Conservation (phyloP, 2,888 invertebrate genomes). For the Odontomyia ornata region DNA sequence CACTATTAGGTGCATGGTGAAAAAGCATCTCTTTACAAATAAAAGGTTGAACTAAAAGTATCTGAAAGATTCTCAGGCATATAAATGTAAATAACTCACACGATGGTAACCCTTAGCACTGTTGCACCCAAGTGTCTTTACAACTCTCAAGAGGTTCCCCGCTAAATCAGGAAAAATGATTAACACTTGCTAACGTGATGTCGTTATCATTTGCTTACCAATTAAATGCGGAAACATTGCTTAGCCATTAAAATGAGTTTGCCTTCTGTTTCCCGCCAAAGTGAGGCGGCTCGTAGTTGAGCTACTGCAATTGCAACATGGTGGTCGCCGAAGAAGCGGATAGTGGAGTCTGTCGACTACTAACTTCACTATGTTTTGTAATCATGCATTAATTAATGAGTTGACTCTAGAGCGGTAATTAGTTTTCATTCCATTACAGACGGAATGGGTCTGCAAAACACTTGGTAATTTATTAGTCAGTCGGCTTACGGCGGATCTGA, state of each 20-base stretch:
- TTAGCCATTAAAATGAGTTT: conserved; percentile 36
- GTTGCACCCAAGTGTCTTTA: not conserved
- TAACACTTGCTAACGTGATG: conserved; percentile 41
- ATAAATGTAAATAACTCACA: no score
- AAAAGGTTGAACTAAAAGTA: no score
- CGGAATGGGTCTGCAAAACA: conserved; percentile 15
- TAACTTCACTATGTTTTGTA: conserved; percentile 19
- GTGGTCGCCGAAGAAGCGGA: conserved; percentile 2
- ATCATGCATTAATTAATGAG: conserved; percentile 41
- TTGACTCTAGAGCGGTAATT: conserved; percentile 32
- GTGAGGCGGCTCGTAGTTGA: not conserved
- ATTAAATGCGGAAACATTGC: conserved; percentile 40
- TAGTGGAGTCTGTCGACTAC: not conserved
- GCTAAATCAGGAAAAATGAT: conserved; percentile 37
- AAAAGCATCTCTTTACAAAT: no score
- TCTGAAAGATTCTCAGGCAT: no score
- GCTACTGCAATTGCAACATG: conserved; percentile 1
- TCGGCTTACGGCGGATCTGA: not conserved
- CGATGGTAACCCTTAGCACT: not conserved
- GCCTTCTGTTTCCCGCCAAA: conserved; percentile 11
- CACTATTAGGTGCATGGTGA: no score
- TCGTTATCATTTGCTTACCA: conserved; percentile 42
- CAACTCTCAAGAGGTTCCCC: not conserved
- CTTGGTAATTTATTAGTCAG: conserved; percentile 35
- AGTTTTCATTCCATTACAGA: conserved; percentile 30